Base-by-base conservation (phyloP, 1,140 invertebrate species). In the Callitettix versicolor region DNA sequence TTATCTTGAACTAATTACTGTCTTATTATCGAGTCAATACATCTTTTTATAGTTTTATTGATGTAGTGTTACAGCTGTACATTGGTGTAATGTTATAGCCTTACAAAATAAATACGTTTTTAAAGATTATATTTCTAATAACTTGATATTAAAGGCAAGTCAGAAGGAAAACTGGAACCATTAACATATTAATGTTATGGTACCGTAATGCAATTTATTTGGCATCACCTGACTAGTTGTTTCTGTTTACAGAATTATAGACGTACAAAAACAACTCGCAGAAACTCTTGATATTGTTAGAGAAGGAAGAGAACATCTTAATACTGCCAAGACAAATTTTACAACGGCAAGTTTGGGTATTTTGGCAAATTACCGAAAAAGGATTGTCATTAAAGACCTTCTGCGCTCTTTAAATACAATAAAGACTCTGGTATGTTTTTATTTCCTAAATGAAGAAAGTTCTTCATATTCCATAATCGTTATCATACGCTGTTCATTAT, bases 321-420 rank as follows among this genome's bases (percentile, higher is more conserved):
- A 79, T 57, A 73, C 80, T 43, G 88, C 88, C 0, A 84, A 84
- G 53, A 79, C 81, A 55, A 82, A 91, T 64, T 84, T 95, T 50
- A 93, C 89, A 0, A 82, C 82, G 20, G 83, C 86, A 20, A 91
- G 87, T 66, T 76, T 95, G 40, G 82, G 86, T 7, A 88, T 96
- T 60, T 70, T 96, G 17, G 85, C 89, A 1, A 91, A 91, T 70
- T 91, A 91, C 64, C 74, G 83, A 43, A 92, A 91, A 69, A 72
- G 89, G 60, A 88, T 92, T 67, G 79, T 88, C 30, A 77, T 91
- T 1, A 77, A 84, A 53, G 79, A 80, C 43, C 71, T 95, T 1
- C 72, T 95, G 7, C 80, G 84, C 54, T 89, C 83, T 34, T 68
- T 96, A 12, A 79, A 85, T 59, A 82, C 84, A 12, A 86, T 95